Percentiles rank a stretch among this genome's conserved stretches.
Conservation (phyloP, 2,888 invertebrate genomes). For the Merodon equestris region DNA sequence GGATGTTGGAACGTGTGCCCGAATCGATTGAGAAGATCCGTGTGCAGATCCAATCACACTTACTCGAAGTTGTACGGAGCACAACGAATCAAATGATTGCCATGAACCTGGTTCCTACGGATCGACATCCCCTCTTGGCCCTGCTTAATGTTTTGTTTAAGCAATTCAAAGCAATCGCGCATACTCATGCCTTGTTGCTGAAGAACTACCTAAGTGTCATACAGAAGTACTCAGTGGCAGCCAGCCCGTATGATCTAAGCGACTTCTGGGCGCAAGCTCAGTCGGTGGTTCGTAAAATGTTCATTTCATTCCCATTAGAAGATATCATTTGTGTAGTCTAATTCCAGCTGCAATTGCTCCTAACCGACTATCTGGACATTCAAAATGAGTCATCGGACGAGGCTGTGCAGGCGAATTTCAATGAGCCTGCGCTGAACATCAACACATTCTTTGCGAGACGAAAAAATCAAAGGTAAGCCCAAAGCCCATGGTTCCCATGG, state of each 20-base stretch:
- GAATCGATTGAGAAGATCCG: slow-evolving; percentile 92
- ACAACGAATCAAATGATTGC: slow-evolving; percentile 88
- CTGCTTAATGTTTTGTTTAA: slow-evolving; percentile 88
- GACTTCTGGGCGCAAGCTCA: slow-evolving; percentile 95
- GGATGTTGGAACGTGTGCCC: slow-evolving; percentile 89
- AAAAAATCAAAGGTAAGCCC: slow-evolving; percentile 75
- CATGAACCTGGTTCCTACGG: slow-evolving; percentile 77
- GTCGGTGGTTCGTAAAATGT: slow-evolving; percentile 84
- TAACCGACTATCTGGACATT: slow-evolving; percentile 93
- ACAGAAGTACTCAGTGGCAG: slow-evolving; percentile 80
- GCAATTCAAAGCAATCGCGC: slow-evolving; percentile 89
- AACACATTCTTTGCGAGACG: slow-evolving; percentile 80
- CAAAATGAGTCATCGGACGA: slow-evolving; percentile 85
- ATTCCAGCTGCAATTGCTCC: slow-evolving; percentile 87
- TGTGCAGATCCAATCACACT: slow-evolving; percentile 89
- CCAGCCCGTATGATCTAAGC: slow-evolving; percentile 82
- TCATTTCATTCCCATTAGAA: not conserved
- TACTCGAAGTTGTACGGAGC: slow-evolving; percentile 88
- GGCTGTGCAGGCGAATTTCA: slow-evolving; percentile 79
- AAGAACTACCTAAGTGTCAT: slow-evolving; percentile 83
- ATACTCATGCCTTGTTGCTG: slow-evolving; percentile 86
- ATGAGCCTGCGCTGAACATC: slow-evolving; percentile 78
- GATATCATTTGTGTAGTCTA: slow-evolving; percentile 29
- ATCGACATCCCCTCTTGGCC: slow-evolving; percentile 80
- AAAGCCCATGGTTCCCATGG: not conserved